Percentiles rank a stretch among this genome's conserved stretches.
Evolutionary conservation across 2,888 invertebrate genomes (phyloP).

Genomic region (Xanthia togata): DNA sequence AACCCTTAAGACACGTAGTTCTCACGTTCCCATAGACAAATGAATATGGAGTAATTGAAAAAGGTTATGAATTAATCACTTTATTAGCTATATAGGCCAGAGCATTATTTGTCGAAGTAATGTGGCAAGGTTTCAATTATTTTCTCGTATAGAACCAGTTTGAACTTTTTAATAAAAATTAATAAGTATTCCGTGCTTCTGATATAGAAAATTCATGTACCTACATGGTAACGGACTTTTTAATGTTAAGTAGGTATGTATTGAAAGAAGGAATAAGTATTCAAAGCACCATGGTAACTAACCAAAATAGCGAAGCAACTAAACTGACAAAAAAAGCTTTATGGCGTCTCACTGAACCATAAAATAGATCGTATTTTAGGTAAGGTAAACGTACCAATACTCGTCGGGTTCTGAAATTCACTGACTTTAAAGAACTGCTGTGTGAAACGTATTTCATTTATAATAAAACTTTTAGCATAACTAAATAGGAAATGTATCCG

Average conservation of each 20-base stretch:
- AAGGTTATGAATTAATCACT: constrained; percentile 14
- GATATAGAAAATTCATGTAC: not conserved
- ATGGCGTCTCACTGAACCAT: constrained; percentile 12
- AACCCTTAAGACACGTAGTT: constrained; percentile 71
- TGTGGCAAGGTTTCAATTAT: not conserved
- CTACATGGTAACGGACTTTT: not conserved
- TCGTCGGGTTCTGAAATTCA: too few relatives aligned
- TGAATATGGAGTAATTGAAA: constrained; percentile 35
- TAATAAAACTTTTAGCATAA: too few relatives aligned
- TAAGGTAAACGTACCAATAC: not conserved
- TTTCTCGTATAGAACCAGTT: not conserved
- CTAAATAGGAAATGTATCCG: too few relatives aligned
- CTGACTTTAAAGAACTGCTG: too few relatives aligned
- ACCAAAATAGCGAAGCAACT: constrained; percentile 1
- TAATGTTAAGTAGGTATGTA: not conserved
- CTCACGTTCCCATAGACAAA: constrained; percentile 60
- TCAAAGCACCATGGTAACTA: not conserved
- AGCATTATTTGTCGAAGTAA: not conserved
- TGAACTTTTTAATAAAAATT: not conserved
- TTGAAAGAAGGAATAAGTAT: not conserved
- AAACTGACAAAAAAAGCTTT: constrained; percentile 12
- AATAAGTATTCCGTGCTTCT: not conserved
- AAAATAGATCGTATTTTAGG: constrained; percentile 27
- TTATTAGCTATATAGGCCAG: not conserved
- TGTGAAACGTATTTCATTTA: too few relatives aligned